Conservation (phyloP, 2,797 vertebrate genomes). For the Lates japonicus region DNA sequence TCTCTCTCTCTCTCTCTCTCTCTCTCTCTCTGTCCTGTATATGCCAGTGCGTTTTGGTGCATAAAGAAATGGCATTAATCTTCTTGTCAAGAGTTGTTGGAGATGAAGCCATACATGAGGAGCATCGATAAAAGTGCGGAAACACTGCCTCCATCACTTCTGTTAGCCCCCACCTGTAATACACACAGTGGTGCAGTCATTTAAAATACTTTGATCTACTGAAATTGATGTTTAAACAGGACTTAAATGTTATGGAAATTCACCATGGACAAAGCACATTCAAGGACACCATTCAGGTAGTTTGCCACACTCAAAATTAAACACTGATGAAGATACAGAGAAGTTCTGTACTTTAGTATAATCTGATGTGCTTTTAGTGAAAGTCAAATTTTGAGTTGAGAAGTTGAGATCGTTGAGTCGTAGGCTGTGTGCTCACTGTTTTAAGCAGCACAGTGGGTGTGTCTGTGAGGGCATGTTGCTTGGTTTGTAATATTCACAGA, state of each 20-base stretch:
- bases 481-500: neutral
- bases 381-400: too few species aligned
- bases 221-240: neutral
- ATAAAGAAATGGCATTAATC: conserved; percentile 40
- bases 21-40: neutral
- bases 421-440: too few species aligned
- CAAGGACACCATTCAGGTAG: neutral
- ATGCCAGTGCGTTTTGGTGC: conserved; percentile 14
- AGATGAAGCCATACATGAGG: conserved; percentile 14
- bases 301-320: neutral
- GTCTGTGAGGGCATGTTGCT: neutral
- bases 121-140: conserved; percentile 10
- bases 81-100: conserved; percentile 17
- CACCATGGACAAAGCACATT: neutral
- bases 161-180: neutral
- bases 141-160: conserved; percentile 1
- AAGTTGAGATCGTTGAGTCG: too few species aligned
- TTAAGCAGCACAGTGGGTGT: too few species aligned
- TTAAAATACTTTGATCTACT: neutral
- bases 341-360: neutral
- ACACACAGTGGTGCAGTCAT: conserved; percentile 7
- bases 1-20: neutral
- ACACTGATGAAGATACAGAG: neutral
- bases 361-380: too few species aligned
- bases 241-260: neutral